A percentile compares a stretch with the other conserved stretches of the same genome.
Evolutionary conservation across 2,797 vertebrate genomes (phyloP).

Genomic region (Sebastes hopkinsi): DNA sequence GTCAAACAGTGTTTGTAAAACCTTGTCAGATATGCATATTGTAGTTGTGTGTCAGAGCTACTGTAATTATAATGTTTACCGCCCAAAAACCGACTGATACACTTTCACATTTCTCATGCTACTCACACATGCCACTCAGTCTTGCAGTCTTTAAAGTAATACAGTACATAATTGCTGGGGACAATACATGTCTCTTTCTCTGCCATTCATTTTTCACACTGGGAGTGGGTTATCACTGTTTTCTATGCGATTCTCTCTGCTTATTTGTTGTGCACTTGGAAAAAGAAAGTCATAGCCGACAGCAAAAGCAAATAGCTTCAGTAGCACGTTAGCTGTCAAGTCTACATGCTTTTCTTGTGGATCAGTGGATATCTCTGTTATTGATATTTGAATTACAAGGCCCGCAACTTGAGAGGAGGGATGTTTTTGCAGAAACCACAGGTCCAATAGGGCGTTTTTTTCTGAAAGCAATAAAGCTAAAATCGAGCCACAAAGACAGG

Average conservation of each 20-base stretch:
- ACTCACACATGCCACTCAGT: not conserved
- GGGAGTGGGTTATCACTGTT: not conserved
- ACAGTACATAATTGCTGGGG: not conserved
- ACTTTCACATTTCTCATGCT: not conserved
- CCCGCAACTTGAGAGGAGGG: slow-evolving; percentile 26
- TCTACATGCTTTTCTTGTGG: slow-evolving; percentile 15
- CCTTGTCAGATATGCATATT: slow-evolving; percentile 2
- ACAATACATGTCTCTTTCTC: not conserved
- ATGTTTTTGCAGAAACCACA: slow-evolving; percentile 47
- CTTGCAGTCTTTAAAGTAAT: not conserved
- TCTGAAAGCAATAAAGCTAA: slow-evolving; percentile 15
- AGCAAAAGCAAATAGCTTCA: slow-evolving; percentile 7
- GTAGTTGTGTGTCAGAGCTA: not conserved
- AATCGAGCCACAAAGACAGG: not conserved
- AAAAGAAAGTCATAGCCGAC: not conserved
- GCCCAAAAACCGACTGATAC: not conserved
- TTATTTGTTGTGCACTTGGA: not conserved
- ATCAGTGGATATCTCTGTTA: slow-evolving; percentile 21
- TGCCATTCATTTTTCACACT: not conserved
- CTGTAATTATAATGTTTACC: slow-evolving; percentile 5
- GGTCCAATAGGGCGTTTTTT: slow-evolving; percentile 11
- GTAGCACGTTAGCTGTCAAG: slow-evolving; percentile 3
- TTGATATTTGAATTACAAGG: slow-evolving; percentile 53
- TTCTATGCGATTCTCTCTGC: not conserved
- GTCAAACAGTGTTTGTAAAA: not conserved